Evolutionary conservation across 2,797 vertebrate genomes (phyloP), one percentile per base, ranked within the genome.

Genomic region (Chrysocyon brachyurus): DNA sequence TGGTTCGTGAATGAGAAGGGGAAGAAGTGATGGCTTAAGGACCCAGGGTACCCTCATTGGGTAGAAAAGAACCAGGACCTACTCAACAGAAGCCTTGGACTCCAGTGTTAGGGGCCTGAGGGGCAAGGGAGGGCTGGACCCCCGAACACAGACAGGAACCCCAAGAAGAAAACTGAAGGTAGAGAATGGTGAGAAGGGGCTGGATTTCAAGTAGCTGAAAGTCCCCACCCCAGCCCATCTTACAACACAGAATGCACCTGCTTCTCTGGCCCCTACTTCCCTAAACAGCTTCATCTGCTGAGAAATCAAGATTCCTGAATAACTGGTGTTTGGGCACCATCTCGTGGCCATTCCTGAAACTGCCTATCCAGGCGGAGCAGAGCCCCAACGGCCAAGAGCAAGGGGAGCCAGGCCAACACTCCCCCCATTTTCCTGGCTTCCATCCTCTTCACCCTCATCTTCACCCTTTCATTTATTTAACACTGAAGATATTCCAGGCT

Each of bases 341-440:
- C 96, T 78, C 46, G 97, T 98, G 98, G 77, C 57, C 17, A 17
- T 97, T 92, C 1, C 6, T 94, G 72, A 82, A 97, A 96, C 72
- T 97, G 81, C 31, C 4, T 0, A 10, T 15, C 5, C 79, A 59
- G 16, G 19, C 24, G 15, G 57, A 21, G 6, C 1, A 0, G 57
- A 49, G 54, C 33, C 16, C 22, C 26, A 49, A 82, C 36, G 9
- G 54, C n/a, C 7, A 21, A 91, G 33, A 3, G 21, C 1, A 3
- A 59, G 59, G 16, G 66, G 26, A 59, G 10, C 31, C 63, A 12
- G 28, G 11, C 33, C n/a, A 46, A 33, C 15, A 6, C 3, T 49
- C 5, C 36, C 28, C 57, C 40, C 46, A 19, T 0, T 6, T 36
- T 56, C 56, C 24, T 28, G 36, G 17, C 15, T 6, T 21, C 5